Conservation (phyloP, 2,888 invertebrate genomes). For the Neria commutata region DNA sequence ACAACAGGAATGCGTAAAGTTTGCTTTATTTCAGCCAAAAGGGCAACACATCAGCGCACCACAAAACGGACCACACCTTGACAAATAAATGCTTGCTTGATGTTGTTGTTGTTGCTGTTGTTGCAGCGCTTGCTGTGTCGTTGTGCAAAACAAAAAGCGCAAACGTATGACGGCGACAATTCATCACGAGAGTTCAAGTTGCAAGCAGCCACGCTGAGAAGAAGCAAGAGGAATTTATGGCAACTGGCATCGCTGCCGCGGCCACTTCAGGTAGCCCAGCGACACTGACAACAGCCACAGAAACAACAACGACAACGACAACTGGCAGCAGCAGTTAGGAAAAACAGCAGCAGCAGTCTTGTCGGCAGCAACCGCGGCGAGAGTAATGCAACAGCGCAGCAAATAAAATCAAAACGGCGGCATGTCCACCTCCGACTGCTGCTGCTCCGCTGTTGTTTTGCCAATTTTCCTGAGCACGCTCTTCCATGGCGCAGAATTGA, state of each 20-base stretch:
- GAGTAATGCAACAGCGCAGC: conserved; percentile 7
- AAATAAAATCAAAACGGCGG: not conserved
- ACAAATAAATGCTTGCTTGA: conserved; percentile 5
- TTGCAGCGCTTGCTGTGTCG: not conserved
- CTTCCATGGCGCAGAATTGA: not conserved
- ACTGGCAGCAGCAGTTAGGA: not conserved
- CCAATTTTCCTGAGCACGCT: not conserved
- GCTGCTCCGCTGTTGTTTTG: not conserved
- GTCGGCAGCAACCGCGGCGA: conserved; percentile 5
- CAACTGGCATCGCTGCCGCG: too few relatives aligned
- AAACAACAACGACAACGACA: conserved; percentile 41
- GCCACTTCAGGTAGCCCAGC: conserved; percentile 37
- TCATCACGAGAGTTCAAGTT: conserved; percentile 37
- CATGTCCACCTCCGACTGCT: not conserved
- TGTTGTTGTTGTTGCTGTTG: not conserved
- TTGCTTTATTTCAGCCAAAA: conserved; percentile 28
- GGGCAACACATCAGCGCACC: conserved; percentile 26
- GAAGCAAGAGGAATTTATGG: not conserved
- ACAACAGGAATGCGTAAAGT: not conserved
- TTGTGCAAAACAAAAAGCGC: conserved; percentile 2
- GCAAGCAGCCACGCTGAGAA: not conserved
- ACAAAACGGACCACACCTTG: conserved; percentile 39
- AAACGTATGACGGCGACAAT: conserved; percentile 40
- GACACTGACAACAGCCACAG: conserved; percentile 38
- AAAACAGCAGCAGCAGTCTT: not conserved